Percentiles rank a stretch among this genome's conserved stretches.
Conservation (phyloP, 2,797 vertebrate genomes). For the Amniataba percoides region DNA sequence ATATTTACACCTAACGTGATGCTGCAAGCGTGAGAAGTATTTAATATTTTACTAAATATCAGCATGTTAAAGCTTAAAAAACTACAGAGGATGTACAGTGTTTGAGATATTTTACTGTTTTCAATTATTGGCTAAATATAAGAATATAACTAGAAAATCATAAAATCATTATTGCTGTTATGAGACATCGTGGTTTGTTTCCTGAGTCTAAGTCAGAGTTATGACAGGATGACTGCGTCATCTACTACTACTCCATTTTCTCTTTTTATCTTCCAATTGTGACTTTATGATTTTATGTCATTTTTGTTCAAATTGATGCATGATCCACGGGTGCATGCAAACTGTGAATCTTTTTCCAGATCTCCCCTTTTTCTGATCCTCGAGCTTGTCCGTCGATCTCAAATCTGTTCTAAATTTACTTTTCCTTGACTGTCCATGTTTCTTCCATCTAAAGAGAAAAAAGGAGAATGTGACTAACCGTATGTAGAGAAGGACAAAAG, state of each 20-base stretch:
- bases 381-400: slow-evolving; percentile 6
- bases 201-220: not conserved
- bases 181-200: not conserved
- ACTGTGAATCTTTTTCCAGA: slow-evolving; percentile 27
- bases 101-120: too few relatives aligned
- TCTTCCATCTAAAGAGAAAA: not conserved
- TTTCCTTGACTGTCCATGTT: slow-evolving; percentile 4
- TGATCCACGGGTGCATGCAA: not conserved
- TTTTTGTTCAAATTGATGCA: too few relatives aligned
- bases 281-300: too few relatives aligned
- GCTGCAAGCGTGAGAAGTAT: not conserved
- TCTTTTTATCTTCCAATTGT: too few relatives aligned
- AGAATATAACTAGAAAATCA: not conserved
- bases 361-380: slow-evolving; percentile 8
- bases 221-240: not conserved
- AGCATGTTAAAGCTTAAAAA: not conserved
- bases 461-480: not conserved
- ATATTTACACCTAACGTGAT: not conserved
- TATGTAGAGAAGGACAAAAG: not conserved
- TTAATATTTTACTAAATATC: not conserved
- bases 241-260: too few relatives aligned
- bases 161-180: not conserved
- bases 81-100: not conserved
- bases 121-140: not conserved
- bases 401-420: slow-evolving; percentile 33